Conservation (phyloP, 2,113 vertebrate species). For the Boulengeromyrus knoepffleri region DNA sequence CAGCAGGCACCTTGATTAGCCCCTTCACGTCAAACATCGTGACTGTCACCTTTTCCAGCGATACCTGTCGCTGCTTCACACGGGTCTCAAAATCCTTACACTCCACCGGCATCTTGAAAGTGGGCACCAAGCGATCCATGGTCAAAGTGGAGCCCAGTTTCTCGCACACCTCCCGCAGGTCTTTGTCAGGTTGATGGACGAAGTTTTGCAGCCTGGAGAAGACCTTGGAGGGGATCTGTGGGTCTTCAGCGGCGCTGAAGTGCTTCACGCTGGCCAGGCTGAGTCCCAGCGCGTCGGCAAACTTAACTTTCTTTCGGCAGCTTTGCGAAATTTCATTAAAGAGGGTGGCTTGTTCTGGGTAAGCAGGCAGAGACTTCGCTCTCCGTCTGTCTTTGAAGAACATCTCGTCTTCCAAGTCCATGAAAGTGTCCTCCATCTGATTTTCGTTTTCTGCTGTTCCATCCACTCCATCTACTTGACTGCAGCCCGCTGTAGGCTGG, state of each 20-base stretch:
- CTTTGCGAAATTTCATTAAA: conserved; percentile 30
- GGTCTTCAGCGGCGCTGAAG: conserved; percentile 75
- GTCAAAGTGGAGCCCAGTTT: conserved; percentile 29
- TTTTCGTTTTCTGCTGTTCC: conserved; percentile 32
- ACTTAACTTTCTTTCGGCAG: conserved; percentile 76
- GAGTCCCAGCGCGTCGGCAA: conserved; percentile 79
- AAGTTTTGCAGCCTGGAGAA: conserved; percentile 63
- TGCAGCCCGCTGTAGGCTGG: background rate
- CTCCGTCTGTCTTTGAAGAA: conserved; percentile 50
- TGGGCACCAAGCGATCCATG: conserved; percentile 37
- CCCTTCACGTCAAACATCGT: conserved; percentile 60
- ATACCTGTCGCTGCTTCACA: conserved; percentile 55
- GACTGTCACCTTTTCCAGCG: conserved; percentile 58
- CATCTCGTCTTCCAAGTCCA: conserved; percentile 23
- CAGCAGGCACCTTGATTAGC: conserved; percentile 52
- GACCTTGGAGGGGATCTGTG: conserved; percentile 67
- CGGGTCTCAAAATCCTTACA: conserved; percentile 36
- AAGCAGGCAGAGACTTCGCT: conserved; percentile 54
- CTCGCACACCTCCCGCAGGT: conserved; percentile 31
- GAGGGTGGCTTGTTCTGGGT: conserved; percentile 38
- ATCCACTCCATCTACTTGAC: background rate
- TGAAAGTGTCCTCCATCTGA: conserved; percentile 36
- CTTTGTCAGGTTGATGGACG: conserved; percentile 42
- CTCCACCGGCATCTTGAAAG: conserved; percentile 46
- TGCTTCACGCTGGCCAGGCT: conserved; percentile 75